Evolutionary conservation across 1,140 invertebrate genomes (phyloP), one percentile per base, ranked within the genome.

Genomic region (Dinoponera quadriceps): DNA sequence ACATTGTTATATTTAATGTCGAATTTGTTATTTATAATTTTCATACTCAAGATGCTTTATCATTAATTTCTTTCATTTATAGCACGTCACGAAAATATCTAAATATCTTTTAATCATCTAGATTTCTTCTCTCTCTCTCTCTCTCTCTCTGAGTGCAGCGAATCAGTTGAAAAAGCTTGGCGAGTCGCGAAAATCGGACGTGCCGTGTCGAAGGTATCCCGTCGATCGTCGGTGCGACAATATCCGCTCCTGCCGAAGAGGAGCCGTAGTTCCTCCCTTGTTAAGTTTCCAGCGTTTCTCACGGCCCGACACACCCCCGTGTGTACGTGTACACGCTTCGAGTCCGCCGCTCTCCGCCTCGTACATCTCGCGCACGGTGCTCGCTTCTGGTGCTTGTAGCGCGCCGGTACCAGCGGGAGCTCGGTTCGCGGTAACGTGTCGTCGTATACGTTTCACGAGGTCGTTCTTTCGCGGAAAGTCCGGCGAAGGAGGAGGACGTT

Each of bases 391-490:
- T 83, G 59, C 84, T 25, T 68, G 65, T 18, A 73, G 63, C 66
- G 54, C 81, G 38, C 13, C 51, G 59, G 49, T 78, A 63, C 63
- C 38, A 73, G 83, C 77, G 63, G 78, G 25, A 82, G 84, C 84
- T 85, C 81, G 83, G 80, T 75, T 57, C 65, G 44, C 71, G 63
- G 78, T 54, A 86, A 59, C 77, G 63, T 66, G 27, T 86, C 85
- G 86, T 44, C 38, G 38, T 44, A 11, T 86, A 87, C 73, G 68
- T 87, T 87, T 86, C 81, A 48, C 81, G 49, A 62, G 49, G 81
- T 63, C 68, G 81, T 87, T n/a, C n/a, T n/a, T 86, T 84, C 81
- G 68, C 73, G 82, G 66, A 74, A 86, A 86, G 29, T 54, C 27
- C 13, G n/a, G 7, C 25, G 48, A 51, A n/a, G n/a, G n/a, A n/a